Evolutionary conservation across 2,888 invertebrate genomes (phyloP).

Genomic region (Yponomeuta sedellus): DNA sequence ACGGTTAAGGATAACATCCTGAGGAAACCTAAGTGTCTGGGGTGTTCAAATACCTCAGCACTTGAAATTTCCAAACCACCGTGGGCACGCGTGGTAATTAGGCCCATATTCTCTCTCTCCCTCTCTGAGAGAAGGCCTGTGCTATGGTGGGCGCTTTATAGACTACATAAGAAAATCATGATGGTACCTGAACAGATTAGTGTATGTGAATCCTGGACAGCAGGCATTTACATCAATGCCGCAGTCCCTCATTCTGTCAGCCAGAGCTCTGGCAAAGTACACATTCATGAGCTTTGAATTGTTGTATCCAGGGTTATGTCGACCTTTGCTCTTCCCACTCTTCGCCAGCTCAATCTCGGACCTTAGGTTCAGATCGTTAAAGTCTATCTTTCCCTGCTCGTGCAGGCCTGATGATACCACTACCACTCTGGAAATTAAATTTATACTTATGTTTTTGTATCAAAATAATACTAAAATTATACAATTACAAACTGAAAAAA

Average conservation of each 20-base stretch:
- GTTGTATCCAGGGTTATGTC: conserved; percentile 79
- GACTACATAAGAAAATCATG: too few species aligned
- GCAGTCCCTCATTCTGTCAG: conserved; percentile 68
- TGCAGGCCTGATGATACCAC: conserved; percentile 83
- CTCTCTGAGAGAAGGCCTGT: too few species aligned
- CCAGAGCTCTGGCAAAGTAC: conserved; percentile 81
- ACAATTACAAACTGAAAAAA: too few species aligned
- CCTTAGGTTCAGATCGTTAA: conserved; percentile 80
- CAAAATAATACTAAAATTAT: too few species aligned
- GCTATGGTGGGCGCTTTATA: too few species aligned
- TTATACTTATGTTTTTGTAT: too few species aligned
- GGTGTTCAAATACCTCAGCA: too few species aligned
- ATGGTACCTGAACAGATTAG: conserved; percentile 81
- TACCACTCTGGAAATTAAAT: conserved; percentile 75
- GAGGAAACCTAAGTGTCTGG: too few species aligned
- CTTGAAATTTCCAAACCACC: too few species aligned
- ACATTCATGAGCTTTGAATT: conserved; percentile 88
- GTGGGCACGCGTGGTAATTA: too few species aligned
- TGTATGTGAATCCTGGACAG: conserved; percentile 89
- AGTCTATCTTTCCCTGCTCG: conserved; percentile 80
- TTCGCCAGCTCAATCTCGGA: conserved; percentile 60
- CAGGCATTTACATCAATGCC: conserved; percentile 81
- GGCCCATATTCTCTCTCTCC: too few species aligned
- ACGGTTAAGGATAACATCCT: too few species aligned
- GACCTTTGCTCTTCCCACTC: conserved; percentile 38